Percentiles rank a stretch among this genome's conserved stretches.
phyloP scores from a whole-genome alignment of 2,888 invertebrate species.

The Zhengitettix transpicula region DNA sequence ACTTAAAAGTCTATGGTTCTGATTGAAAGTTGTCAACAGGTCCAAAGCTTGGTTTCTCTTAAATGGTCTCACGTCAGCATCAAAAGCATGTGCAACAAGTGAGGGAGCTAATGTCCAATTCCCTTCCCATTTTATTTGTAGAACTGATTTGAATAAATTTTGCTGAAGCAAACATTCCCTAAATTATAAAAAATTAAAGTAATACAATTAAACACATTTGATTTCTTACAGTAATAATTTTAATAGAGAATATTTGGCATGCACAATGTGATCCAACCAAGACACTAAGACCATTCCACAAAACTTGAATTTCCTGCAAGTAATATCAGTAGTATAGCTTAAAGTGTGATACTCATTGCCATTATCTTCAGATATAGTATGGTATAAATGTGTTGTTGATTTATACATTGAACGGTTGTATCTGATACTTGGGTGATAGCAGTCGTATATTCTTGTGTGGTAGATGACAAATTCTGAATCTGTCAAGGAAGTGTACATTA shows the following conservation, averaged over 20 bases:
- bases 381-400: no score
- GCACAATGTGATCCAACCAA: background rate
- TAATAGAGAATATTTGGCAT: background rate
- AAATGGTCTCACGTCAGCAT: conserved; percentile 41
- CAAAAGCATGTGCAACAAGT: conserved; percentile 42
- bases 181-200: background rate
- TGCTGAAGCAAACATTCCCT: conserved; percentile 45
- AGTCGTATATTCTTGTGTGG: no score
- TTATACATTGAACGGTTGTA: no score
- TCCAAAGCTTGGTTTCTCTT: conserved; percentile 50
- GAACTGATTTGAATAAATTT: conserved; percentile 43
- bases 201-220: background rate
- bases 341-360: no score
- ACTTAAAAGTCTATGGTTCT: conserved; percentile 33
- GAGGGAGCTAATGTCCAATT: conserved; percentile 39
- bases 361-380: no score
- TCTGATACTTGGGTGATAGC: no score
- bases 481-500: no score
- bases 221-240: background rate
- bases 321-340: no score
- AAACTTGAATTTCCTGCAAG: background rate
- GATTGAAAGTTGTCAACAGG: conserved; percentile 45
- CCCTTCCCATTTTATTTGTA: conserved; percentile 48
- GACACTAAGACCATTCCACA: background rate
- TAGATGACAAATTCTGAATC: no score